These are phyloP conservation scores for Esperia sulphurella DNA, from an alignment of 2,888 invertebrate genomes.

Conservation along the genomic window DNA sequence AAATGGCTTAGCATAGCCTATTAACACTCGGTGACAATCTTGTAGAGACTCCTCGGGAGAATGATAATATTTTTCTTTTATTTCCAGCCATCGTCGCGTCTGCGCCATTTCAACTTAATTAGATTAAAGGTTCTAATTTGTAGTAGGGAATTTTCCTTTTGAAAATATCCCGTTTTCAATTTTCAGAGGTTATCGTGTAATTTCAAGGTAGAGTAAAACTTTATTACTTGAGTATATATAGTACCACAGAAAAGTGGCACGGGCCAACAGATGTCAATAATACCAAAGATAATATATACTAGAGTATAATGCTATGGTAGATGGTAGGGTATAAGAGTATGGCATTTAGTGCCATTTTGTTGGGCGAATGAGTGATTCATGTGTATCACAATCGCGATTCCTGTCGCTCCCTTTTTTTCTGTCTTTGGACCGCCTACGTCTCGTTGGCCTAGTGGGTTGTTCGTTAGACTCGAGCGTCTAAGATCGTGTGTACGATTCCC, in stretches of 20 bases:
- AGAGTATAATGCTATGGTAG: too few species aligned
- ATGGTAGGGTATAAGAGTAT: too few species aligned
- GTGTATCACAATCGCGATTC: too few species aligned
- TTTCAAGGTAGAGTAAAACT: neutral
- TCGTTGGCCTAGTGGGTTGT: too few species aligned
- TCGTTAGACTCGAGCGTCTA: too few species aligned
- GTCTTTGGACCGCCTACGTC: too few species aligned
- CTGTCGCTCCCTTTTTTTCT: too few species aligned
- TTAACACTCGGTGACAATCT: conserved; percentile 67
- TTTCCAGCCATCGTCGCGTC: conserved; percentile 44
- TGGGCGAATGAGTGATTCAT: too few species aligned
- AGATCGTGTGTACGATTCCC: too few species aligned
- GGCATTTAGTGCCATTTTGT: too few species aligned
- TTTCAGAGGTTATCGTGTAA: conserved; percentile 4
- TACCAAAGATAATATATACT: too few species aligned
- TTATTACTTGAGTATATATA: neutral
- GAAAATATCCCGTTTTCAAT: conserved; percentile 34
- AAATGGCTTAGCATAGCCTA: conserved; percentile 64
- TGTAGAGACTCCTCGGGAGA: conserved; percentile 49
- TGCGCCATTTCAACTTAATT: conserved; percentile 50
- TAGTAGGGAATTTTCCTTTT: conserved; percentile 42
- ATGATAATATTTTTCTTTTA: conserved; percentile 72
- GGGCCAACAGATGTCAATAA: too few species aligned
- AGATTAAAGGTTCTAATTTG: conserved; percentile 56
- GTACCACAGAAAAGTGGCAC: neutral